Evolutionary conservation across 1,140 invertebrate species (phyloP), one percentile per base, ranked within the genome.

Genomic region (Pseudomyrmex sp.): DNA sequence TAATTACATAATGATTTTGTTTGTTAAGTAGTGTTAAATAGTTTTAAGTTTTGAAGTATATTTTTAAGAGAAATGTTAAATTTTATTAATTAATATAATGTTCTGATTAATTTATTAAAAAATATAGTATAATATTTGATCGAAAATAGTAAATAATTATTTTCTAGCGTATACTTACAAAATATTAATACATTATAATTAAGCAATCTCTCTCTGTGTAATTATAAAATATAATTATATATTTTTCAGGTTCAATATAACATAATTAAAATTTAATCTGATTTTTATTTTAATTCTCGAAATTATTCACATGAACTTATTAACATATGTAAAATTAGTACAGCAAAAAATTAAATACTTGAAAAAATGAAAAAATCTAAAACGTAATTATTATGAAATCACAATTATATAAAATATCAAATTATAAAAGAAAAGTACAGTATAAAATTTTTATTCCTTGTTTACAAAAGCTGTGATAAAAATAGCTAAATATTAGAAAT

Each of bases 91-190:
- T 54, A 58, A 48, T 70, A 79, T 58, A 26, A 59, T 69, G 35
- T 35, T 35, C 5, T 69, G 56, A 58, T 48, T 80, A 70, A 80
- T 72, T 80, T 80, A 70, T 80, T 72, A n/a, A 50, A 61, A 48
- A 61, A 35, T 18, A 20, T 48, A 20, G n/a, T 50, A 18, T 48
- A 20, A n/a, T 50, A 26, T 15, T 12, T 44, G 23, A 26, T 69
- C 18, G 13, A 58, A 46, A 26, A 13, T 26, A 46, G 18, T 46
- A 23, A 70, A 59, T 59, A 59, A 61, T 80, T 26, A 70, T 72
- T 59, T 70, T 48, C n/a, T 76, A 48, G 35, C 20, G 20, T 15
- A 59, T 35, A 35, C 5, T 46, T 20, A 46, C 23, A 7, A 70
- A 18, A 10, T 59, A 58, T 69, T 58, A 46, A 46, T 70, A 72